Evolutionary conservation across 2,113 vertebrate genomes (phyloP).

Genomic region (Nymphicus hollandicus): DNA sequence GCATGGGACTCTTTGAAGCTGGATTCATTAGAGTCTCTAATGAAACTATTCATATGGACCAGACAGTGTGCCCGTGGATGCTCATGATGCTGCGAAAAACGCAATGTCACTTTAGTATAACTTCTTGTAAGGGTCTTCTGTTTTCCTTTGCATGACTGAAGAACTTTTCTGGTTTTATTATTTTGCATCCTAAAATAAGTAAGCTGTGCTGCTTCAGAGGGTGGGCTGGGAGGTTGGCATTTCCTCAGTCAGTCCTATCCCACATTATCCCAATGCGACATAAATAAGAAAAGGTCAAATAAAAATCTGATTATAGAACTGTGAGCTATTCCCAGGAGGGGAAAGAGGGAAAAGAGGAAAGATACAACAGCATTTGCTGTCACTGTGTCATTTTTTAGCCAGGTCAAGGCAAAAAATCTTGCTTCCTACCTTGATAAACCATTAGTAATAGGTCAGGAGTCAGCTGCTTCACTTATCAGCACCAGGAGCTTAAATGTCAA

Average conservation of each 20-base stretch:
- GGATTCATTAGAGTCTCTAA: background rate
- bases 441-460: slow-evolving; percentile 56
- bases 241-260: background rate
- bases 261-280: background rate
- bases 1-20: background rate
- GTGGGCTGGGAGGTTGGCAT: background rate
- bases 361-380: background rate
- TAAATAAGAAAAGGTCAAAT: background rate
- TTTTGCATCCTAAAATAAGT: background rate
- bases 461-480: slow-evolving; percentile 36
- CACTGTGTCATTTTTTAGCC: background rate
- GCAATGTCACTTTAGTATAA: background rate
- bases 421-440: slow-evolving; percentile 29
- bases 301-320: background rate
- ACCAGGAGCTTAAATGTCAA: slow-evolving; percentile 65
- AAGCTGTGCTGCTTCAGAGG: background rate
- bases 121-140: background rate
- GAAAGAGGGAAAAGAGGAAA: background rate
- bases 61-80: fast-evolving
- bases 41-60: background rate
- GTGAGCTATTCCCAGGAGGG: background rate
- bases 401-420: slow-evolving; percentile 3
- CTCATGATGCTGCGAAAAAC: background rate
- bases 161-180: background rate
- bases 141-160: background rate